Base-by-base conservation (phyloP, 2,888 invertebrate genomes). In the Adelphocoris suturalis region DNA sequence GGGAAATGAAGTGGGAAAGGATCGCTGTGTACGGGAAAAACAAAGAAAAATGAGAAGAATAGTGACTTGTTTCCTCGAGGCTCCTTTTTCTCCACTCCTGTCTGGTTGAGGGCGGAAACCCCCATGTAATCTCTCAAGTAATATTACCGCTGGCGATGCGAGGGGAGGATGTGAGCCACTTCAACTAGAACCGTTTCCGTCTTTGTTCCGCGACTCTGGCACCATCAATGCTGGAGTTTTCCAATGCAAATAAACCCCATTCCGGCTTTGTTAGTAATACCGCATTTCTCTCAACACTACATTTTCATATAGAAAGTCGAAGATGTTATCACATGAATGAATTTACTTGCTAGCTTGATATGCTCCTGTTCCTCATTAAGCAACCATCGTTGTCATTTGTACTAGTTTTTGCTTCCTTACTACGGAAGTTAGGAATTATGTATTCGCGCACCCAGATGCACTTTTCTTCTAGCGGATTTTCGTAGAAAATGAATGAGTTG, bases 71-170 rank as follows among this genome's bases (percentile, higher is more conserved):
- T 48, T 85, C 85, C 85, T 57, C 85, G 57, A 85, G 85, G 61
- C 55, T 85, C 85, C 55, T 85, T 85, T 61, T 28, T n/a, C 27
- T n/a, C 85, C 61, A 37, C 57, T 52, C 28, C 37, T 61, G 27
- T 61, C 85, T 85, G 57, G 23, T 85, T 19, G 37, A 47, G 78
- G 9, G 78, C n/a, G 46, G 47, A 78, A 78, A 46, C 78, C 78
- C 16, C 85, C 57, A 57, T 61, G 85, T 61, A 85, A 85, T 85
- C 85, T 85, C 85, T 85, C 85, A 85, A 85, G 85, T 85, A 85
- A 85, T 85, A 85, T 85, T 85, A 57, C 85, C 85, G 28, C 57
- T 28, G 28, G 27, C 68, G 68, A 68, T 68, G 68, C 68, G 68
- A 68, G n/a, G 68, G 68, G n/a, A 61, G 61, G 61, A 61, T 61